Base-by-base conservation (phyloP, 1,140 invertebrate genomes). In the Rhagoletis zephyria region DNA sequence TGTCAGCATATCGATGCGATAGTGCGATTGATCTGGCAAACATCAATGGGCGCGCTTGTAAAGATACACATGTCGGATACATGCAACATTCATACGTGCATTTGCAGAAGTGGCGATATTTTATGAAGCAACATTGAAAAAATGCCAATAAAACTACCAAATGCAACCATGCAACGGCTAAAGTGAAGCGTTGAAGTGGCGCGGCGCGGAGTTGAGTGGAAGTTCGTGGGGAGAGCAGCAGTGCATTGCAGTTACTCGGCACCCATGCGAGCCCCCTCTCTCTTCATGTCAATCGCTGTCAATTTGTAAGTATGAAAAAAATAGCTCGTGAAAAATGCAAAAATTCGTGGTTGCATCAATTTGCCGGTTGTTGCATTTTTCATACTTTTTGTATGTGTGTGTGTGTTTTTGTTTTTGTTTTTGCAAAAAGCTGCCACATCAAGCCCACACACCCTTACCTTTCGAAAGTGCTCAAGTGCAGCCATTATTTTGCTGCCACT, bases 401-500 rank as follows among this genome's bases (percentile, higher is more conserved):
- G 30, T 30, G 30, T 1, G 30, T 30, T 0, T 30, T 1, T 30
- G 0, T 30, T 30, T 30, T 30, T 30, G 1, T 30, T 30, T 30
- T 30, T 30, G 30, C 30, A 30, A 30, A 30, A 30, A 30, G 30
- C 30, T 30, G 30, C 30, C 30, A 30, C 30, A 30, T 30, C 30
- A 30, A 30, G 30, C 30, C 30, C 30, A 30, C 30, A 0, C 30
- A 30, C 30, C 1, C 30, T 1, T 30, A 30, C n/a, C 51, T 51
- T 19, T 48, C 45, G 56, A 48, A 12, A 45, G 30, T 30, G n/a
- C 48, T 81, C 74, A 42, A 81, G 74, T 81, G 74, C 51, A 56
- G 12, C 48, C 48, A 81, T 81, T 81, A 81, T 81, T 51, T n/a
- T 56, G 48, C n/a, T 81, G 74, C 48, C 74, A 56, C 74, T 81